Percentiles rank a stretch among this genome's conserved stretches.
Evolutionary conservation across 2,797 vertebrate species (phyloP).

Genomic region (Pteronotus mesoamericanus): DNA sequence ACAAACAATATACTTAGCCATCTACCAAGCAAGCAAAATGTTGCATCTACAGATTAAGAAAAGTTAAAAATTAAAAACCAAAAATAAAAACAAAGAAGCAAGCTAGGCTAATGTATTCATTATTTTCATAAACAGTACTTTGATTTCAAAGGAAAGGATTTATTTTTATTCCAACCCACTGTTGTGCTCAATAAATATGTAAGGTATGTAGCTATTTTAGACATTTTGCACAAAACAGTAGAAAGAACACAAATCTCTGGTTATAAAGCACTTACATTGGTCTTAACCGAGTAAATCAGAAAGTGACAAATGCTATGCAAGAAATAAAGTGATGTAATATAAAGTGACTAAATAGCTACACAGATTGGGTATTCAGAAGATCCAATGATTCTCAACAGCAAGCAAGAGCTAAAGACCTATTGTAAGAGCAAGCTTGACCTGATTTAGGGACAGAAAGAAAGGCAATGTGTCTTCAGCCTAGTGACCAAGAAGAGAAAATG

Average conservation of each 20-base stretch:
- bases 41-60: background rate
- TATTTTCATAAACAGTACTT: background rate
- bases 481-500: background rate
- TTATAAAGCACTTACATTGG: background rate
- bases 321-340: background rate
- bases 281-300: background rate
- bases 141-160: background rate
- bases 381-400: background rate
- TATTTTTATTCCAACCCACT: background rate
- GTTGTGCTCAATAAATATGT: background rate
- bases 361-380: background rate
- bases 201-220: background rate
- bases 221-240: background rate
- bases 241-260: background rate
- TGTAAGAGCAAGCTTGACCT: background rate
- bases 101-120: background rate
- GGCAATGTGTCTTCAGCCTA: background rate
- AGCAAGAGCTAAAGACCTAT: background rate
- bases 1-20: constrained; percentile 8
- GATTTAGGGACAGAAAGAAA: constrained; percentile 9
- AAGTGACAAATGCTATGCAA: background rate
- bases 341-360: background rate
- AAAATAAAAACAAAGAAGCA: constrained; percentile 1
- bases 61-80: background rate
- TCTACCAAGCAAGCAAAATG: constrained; percentile 8